Evolutionary conservation across 2,797 vertebrate genomes (phyloP).

Genomic region (Gallinago stenura): DNA sequence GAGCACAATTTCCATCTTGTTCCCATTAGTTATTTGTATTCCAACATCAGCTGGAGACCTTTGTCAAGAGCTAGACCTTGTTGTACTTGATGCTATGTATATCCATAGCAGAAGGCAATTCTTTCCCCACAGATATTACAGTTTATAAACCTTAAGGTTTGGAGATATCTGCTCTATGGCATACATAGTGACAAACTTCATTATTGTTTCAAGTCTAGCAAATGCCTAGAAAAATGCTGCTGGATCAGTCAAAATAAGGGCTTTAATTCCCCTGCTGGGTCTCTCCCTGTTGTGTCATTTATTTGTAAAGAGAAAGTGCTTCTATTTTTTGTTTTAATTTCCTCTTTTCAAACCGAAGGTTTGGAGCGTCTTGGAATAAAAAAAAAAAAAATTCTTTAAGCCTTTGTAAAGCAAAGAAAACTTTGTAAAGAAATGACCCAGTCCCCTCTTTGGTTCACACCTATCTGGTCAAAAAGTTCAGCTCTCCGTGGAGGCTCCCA

Average conservation of each 20-base stretch:
- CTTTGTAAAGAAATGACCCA: conserved; percentile 82
- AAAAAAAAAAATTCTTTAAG: not conserved
- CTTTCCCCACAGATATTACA: conserved; percentile 58
- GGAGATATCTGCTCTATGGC: conserved; percentile 33
- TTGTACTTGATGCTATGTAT: conserved; percentile 43
- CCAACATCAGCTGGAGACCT: conserved; percentile 64
- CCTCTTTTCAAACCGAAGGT: not conserved
- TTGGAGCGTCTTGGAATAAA: conserved; percentile 21
- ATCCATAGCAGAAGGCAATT: conserved; percentile 44
- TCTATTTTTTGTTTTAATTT: not conserved
- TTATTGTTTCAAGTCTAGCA: conserved; percentile 56
- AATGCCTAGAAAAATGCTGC: conserved; percentile 57
- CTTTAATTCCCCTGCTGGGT: conserved; percentile 51
- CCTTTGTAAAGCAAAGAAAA: conserved; percentile 67
- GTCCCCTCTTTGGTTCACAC: conserved; percentile 84
- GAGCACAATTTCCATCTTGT: conserved; percentile 54
- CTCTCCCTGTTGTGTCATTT: conserved; percentile 1
- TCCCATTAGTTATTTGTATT: conserved; percentile 55
- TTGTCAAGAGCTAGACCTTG: conserved; percentile 61
- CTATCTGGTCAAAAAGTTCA: conserved; percentile 87
- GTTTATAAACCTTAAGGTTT: conserved; percentile 60
- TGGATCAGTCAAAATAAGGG: conserved; percentile 43
- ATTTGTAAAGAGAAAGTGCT: conserved; percentile 39
- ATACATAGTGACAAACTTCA: conserved; percentile 51
- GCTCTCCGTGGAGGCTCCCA: conserved; percentile 83